Evolutionary conservation across 2,113 vertebrate genomes (phyloP).

Genomic region (Anthoscopus minutus): DNA sequence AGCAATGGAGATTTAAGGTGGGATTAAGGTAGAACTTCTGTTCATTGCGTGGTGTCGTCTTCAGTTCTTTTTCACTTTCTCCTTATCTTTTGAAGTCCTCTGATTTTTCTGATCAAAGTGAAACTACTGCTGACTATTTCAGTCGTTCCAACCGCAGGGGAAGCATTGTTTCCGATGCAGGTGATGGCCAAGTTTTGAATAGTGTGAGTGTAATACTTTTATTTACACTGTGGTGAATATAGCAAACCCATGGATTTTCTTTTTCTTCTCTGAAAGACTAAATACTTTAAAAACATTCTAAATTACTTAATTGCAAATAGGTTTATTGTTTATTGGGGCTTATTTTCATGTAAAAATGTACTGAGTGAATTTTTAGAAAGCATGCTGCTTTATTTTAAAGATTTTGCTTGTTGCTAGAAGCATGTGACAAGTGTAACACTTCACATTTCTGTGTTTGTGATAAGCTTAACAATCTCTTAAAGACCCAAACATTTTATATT

Average conservation of each 20-base stretch:
- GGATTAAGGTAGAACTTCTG: too few species aligned
- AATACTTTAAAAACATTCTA: background rate
- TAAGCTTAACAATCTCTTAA: background rate
- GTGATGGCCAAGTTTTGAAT: slow-evolving; percentile 82
- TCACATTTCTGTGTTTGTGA: background rate
- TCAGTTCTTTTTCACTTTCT: slow-evolving; percentile 32
- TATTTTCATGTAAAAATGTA: background rate
- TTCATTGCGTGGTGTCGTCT: background rate
- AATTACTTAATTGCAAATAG: background rate
- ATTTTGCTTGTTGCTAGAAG: background rate
- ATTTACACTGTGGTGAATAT: background rate
- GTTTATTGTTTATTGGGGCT: background rate
- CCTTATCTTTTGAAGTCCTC: slow-evolving; percentile 72
- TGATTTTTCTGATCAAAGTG: slow-evolving; percentile 84
- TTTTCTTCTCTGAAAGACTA: background rate
- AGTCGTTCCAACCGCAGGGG: slow-evolving; percentile 88
- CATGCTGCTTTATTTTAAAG: background rate
- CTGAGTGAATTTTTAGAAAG: background rate
- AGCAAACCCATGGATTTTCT: background rate
- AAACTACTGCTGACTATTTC: slow-evolving; percentile 93
- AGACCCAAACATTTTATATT: background rate
- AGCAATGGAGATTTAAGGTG: background rate
- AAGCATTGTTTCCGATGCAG: slow-evolving; percentile 88
- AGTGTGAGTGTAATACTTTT: slow-evolving; percentile 80
- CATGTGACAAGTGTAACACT: background rate